phyloP scores from a whole-genome alignment of 1,140 invertebrate species.

The Gerris buenoi region DNA sequence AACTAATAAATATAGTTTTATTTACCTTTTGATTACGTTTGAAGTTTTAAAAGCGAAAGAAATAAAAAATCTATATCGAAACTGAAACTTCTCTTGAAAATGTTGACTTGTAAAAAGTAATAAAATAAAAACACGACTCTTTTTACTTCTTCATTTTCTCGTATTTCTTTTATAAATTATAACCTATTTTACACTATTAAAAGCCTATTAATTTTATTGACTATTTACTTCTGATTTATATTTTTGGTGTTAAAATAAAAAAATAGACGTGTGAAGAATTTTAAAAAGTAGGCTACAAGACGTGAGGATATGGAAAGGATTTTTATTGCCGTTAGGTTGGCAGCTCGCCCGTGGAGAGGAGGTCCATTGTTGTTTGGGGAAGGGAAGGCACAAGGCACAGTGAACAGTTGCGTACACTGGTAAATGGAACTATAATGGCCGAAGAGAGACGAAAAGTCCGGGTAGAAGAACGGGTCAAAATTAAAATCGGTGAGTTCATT shows the following conservation, averaged over 20 bases:
- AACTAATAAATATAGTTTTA: not conserved
- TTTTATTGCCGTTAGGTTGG: not conserved
- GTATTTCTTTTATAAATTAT: not conserved
- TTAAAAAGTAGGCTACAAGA: not conserved
- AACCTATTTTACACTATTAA: not conserved
- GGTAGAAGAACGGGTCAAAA: slow-evolving; percentile 70
- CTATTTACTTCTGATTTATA: not conserved
- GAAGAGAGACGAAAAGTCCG: slow-evolving; percentile 67
- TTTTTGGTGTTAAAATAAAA: not conserved
- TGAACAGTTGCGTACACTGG: not conserved
- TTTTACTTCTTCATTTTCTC: not conserved
- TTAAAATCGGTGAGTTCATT: slow-evolving; percentile 61
- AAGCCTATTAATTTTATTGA: not conserved
- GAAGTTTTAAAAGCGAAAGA: not conserved
- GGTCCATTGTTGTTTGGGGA: not conserved
- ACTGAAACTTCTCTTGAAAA: not conserved
- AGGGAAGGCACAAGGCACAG: not conserved
- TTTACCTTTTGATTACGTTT: not conserved
- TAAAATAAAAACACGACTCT: not conserved
- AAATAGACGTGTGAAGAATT: not conserved
- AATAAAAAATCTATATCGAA: not conserved
- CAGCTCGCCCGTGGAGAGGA: not conserved
- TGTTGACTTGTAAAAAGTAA: not conserved
- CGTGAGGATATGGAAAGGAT: not conserved
- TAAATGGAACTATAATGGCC: slow-evolving; percentile 47